These are phyloP conservation scores for Xestia ashworthii DNA, from an alignment of 2,888 invertebrate species.

Conservation along the genomic window DNA sequence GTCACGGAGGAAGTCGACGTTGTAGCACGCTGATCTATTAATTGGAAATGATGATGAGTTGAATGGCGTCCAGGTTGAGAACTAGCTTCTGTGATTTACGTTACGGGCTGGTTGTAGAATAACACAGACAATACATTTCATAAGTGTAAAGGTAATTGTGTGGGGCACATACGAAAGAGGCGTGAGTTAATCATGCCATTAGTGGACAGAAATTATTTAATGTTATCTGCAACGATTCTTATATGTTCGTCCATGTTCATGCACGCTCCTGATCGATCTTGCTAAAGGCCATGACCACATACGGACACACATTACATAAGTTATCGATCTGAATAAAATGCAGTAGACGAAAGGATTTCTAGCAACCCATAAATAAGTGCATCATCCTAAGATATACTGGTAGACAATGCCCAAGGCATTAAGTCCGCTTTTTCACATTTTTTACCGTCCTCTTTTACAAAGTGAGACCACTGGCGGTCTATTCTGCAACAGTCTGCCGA, in stretches of 20 bases:
- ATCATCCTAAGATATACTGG: too few species aligned
- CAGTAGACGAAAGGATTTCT: too few species aligned
- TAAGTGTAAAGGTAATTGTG: neutral
- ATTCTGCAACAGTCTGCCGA: neutral
- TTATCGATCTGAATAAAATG: too few species aligned
- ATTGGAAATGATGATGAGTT: neutral
- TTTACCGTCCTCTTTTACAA: too few species aligned
- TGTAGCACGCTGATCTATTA: neutral
- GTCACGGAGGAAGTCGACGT: constrained; percentile 7
- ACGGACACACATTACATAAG: too few species aligned
- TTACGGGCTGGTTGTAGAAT: neutral
- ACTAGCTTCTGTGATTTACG: neutral
- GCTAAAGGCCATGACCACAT: neutral
- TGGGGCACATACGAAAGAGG: neutral
- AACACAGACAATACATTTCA: neutral
- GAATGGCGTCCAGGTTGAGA: neutral
- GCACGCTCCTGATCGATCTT: neutral
- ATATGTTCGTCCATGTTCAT: neutral
- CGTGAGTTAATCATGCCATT: neutral
- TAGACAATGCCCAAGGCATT: too few species aligned
- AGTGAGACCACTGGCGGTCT: too few species aligned
- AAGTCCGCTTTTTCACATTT: too few species aligned
- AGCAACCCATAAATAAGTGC: too few species aligned
- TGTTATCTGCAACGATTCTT: neutral
- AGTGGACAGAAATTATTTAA: neutral